Conservation (phyloP, 2,888 invertebrate species). For the Volucella inflata region DNA sequence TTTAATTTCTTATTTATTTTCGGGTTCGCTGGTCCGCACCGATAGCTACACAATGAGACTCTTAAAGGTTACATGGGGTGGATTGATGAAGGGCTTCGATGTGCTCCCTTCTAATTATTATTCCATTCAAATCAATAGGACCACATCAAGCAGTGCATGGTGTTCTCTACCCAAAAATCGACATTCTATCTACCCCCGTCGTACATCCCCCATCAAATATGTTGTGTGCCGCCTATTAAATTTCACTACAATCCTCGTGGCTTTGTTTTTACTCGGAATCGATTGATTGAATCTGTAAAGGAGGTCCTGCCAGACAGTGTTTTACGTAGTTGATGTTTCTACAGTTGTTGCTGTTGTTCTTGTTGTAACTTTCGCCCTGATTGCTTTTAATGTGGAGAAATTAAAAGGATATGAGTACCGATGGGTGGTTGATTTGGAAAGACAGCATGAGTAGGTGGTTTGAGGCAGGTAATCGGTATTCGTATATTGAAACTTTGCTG, state of each 20-base stretch:
- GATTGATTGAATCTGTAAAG: conserved; percentile 67
- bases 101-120: conserved; percentile 65
- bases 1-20: conserved; percentile 74
- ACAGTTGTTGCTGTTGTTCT: conserved; percentile 22
- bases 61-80: conserved; percentile 8
- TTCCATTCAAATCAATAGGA: conserved; percentile 73
- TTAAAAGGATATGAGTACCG: conserved; percentile 70
- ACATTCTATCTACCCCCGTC: no score
- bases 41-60: conserved; percentile 58
- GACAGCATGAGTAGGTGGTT: background rate
- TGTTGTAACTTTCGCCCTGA: conserved; percentile 40
- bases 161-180: background rate
- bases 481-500: conserved; percentile 6
- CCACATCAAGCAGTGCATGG: conserved; percentile 56
- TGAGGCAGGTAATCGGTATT: background rate
- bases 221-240: conserved; percentile 66
- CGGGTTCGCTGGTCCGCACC: conserved; percentile 59
- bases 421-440: conserved; percentile 54
- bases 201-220: conserved; percentile 21
- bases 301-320: conserved; percentile 25
- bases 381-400: conserved; percentile 67
- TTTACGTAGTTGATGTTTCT: no score
- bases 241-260: conserved; percentile 66
- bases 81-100: conserved; percentile 21
- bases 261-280: conserved; percentile 64